These are phyloP conservation scores for Xenotilapia leptura DNA, from an alignment of 2,113 vertebrate species.

Conservation along the genomic window DNA sequence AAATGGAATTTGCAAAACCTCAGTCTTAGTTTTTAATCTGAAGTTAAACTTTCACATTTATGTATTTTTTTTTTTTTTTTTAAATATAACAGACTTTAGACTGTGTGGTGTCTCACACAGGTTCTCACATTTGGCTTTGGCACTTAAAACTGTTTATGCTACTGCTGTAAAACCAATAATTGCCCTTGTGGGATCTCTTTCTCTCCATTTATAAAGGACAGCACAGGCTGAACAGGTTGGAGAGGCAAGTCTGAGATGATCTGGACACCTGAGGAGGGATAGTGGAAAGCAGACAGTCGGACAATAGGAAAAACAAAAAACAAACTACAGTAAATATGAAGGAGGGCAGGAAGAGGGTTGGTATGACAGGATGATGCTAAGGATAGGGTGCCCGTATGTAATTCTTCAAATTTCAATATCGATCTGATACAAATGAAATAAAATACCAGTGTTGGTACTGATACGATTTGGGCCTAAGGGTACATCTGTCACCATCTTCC, in stretches of 20 bases:
- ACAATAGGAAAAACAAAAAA: not conserved
- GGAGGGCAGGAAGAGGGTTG: not conserved
- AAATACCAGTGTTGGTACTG: not conserved
- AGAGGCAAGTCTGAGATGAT: not conserved
- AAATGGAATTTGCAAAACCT: not conserved
- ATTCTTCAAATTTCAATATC: not conserved
- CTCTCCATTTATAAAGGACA: not conserved
- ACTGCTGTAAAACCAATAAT: not conserved
- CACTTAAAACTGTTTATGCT: not conserved
- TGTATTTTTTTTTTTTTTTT: not conserved
- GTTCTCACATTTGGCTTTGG: not conserved
- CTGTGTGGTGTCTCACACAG: not conserved
- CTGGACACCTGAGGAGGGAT: not conserved
- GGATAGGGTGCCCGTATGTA: not conserved
- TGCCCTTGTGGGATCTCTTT: not conserved
- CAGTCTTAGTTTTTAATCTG: not conserved
- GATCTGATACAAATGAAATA: not conserved
- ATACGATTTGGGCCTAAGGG: not conserved
- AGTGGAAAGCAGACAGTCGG: not conserved
- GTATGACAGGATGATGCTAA: not conserved
- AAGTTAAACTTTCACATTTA: not conserved
- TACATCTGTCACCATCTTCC: not conserved
- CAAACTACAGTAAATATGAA: not conserved
- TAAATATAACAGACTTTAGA: not conserved
- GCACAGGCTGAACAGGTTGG: not conserved